Conservation (phyloP, 2,797 vertebrate genomes). For the Rhabdophis nuchalis region DNA sequence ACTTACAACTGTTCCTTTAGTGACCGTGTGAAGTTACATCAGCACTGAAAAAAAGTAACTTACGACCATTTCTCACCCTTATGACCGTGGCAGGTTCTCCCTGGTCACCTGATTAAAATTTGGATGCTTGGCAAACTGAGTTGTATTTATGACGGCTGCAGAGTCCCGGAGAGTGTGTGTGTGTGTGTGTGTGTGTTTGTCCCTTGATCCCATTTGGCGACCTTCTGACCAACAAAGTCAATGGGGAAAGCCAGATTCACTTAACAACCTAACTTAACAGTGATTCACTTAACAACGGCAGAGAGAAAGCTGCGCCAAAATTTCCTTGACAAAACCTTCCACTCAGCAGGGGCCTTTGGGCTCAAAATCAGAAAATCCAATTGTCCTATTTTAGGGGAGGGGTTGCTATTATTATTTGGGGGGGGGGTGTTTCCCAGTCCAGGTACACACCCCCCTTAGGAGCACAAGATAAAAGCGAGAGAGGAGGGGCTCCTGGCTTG, state of each 20-base stretch:
- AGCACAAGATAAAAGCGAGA: neutral
- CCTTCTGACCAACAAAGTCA: neutral
- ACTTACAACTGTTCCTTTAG: neutral
- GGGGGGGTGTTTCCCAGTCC: neutral
- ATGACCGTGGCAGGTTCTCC: neutral
- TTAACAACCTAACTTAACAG: neutral
- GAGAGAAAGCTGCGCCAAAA: neutral
- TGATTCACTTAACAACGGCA: too few relatives aligned
- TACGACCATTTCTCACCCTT: neutral
- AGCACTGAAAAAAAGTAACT: neutral
- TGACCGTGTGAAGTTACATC: rapidly evolving
- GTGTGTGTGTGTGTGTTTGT: too few relatives aligned
- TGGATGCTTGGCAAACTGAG: neutral
- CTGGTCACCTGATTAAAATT: too few relatives aligned
- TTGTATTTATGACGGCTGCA: neutral
- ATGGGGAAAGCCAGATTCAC: neutral
- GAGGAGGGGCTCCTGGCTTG: neutral
- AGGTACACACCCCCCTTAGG: neutral
- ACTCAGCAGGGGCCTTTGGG: neutral
- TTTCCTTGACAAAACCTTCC: neutral
- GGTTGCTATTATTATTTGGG: too few relatives aligned
- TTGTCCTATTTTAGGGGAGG: too few relatives aligned
- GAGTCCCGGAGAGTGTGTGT: too few relatives aligned
- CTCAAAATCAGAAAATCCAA: neutral
- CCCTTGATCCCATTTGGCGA: rapidly evolving